Evolutionary conservation across 2,797 vertebrate genomes (phyloP).

Genomic region (Spondyliosoma cantharus): DNA sequence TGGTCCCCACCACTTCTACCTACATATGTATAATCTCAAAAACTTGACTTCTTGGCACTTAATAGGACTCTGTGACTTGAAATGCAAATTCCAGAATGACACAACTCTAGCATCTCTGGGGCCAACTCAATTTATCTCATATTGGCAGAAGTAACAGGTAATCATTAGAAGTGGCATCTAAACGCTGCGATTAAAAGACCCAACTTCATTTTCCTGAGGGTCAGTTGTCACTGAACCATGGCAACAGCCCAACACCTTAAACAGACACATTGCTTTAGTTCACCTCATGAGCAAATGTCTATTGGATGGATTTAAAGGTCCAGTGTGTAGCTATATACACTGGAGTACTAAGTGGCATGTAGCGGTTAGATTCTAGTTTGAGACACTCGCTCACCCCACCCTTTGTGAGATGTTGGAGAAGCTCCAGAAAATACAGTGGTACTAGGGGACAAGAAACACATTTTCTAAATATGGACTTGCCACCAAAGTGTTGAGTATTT

Average conservation of each 20-base stretch:
- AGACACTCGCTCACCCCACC: too few species aligned
- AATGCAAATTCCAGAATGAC: slow-evolving; percentile 59
- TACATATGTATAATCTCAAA: background rate
- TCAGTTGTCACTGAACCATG: slow-evolving; percentile 68
- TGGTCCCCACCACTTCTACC: background rate
- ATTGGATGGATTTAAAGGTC: background rate
- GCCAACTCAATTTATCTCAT: slow-evolving; percentile 70
- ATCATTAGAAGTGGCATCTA: slow-evolving; percentile 77
- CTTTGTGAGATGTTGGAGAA: too few species aligned
- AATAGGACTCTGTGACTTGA: slow-evolving; percentile 51
- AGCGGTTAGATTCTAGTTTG: too few species aligned
- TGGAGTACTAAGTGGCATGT: too few species aligned
- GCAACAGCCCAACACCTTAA: slow-evolving; percentile 47
- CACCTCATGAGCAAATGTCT: background rate
- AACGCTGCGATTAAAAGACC: slow-evolving; percentile 78
- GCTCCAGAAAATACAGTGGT: too few species aligned
- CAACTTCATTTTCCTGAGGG: slow-evolving; percentile 77
- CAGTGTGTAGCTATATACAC: too few species aligned
- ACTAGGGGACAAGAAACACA: too few species aligned
- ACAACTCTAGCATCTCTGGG: slow-evolving; percentile 62
- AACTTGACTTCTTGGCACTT: slow-evolving; percentile 35
- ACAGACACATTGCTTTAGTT: slow-evolving; percentile 13
- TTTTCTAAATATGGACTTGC: too few species aligned
- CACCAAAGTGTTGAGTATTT: too few species aligned
- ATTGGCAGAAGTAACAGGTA: slow-evolving; percentile 77